A percentile compares a stretch with the other conserved stretches of the same genome.
phyloP scores from a whole-genome alignment of 2,888 invertebrate genomes.

The Calameuta pallipes region DNA sequence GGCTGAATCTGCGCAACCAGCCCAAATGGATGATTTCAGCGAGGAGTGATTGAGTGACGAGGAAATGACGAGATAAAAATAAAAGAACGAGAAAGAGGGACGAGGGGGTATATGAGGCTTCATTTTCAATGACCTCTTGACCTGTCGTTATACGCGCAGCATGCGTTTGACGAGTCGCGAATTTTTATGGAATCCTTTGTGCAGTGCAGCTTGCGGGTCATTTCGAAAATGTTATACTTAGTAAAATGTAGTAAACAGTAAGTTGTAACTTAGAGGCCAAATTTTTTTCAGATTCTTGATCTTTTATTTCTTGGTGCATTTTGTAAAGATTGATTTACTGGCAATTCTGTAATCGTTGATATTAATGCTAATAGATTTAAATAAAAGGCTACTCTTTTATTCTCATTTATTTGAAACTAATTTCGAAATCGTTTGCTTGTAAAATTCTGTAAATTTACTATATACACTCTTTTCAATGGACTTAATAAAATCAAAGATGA shows the following conservation, averaged over 20 bases:
- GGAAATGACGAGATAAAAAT: background rate
- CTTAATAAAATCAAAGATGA: conserved; percentile 19
- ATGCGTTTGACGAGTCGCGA: background rate
- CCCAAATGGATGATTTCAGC: conserved; percentile 5
- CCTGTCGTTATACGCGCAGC: background rate
- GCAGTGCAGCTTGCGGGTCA: background rate
- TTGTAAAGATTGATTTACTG: too few species aligned
- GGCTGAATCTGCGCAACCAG: background rate
- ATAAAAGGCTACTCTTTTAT: background rate
- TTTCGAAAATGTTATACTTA: background rate
- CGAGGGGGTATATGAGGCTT: too few species aligned
- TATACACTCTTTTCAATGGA: background rate
- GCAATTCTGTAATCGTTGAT: background rate
- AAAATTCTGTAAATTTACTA: background rate
- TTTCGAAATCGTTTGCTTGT: background rate
- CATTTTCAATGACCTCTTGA: background rate
- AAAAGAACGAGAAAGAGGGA: background rate
- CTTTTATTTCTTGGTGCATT: background rate
- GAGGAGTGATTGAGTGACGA: background rate
- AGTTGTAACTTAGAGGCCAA: background rate
- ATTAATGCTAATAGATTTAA: background rate
- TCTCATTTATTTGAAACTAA: background rate
- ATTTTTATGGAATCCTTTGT: background rate
- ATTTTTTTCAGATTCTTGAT: background rate
- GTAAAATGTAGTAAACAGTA: background rate